Evolutionary conservation across 2,888 invertebrate genomes (phyloP), one percentile per base, ranked within the genome.

Genomic region (Phasia obesa): DNA sequence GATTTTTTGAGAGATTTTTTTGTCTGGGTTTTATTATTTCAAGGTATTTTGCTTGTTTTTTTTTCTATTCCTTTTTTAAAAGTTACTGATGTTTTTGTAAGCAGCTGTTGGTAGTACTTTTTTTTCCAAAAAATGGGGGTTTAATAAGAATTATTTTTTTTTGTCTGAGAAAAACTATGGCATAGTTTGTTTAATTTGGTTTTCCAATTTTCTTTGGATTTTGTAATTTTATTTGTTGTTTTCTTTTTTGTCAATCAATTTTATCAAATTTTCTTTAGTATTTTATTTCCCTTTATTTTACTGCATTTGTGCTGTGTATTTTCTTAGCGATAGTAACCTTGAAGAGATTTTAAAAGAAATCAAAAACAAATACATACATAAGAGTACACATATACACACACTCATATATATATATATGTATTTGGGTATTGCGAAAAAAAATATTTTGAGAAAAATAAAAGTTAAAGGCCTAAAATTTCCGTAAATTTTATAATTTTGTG

Each of bases 41-140:
- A 5, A 3, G 5, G 31, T 7, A 31, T 31, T 35, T 11, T 2
- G 3, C 5, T 35, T 11, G 35, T 35, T 35, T 9, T 11, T 11
- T 1, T 35, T 35, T 3, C n/a, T n/a, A n/a, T 31, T 31, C 5
- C 9, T 27, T 5, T 5, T 42, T 42, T n/a, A 13, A 4, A n/a
- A 42, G 42, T 15, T 15, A 13, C 13, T 42, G 2, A 7, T 11
- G 4, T 42, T 42, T 15, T 42, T 1, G 11, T 42, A n/a, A 13
- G 5, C 17, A 19, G 19, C 17, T 74, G 53, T 53, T 84, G 78
- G 71, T 84, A 57, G 84, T 80, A 15, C 51, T 60, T 71, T 69
- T 15, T 76, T 82, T 79, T 75, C 3, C 25, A 13, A 38, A 60
- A 38, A 31, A 17, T 2, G 3, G 21, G 2, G n/a, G 38, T 42